Percentiles rank a stretch among this genome's conserved stretches.
phyloP scores from a whole-genome alignment of 2,113 vertebrate species.

The Scophthalmus maximus region DNA sequence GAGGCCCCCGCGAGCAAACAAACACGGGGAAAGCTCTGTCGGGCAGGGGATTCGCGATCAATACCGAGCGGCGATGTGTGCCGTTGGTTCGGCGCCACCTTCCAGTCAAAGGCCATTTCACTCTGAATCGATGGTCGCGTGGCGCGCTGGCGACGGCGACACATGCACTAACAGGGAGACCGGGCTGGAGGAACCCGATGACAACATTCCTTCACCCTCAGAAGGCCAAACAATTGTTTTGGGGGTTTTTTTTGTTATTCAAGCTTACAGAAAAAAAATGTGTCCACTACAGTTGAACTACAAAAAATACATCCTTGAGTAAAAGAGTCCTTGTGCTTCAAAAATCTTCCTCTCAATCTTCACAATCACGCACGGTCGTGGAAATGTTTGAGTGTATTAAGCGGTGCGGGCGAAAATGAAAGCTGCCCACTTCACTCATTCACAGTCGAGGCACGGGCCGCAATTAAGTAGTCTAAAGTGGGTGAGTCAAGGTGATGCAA shows the following conservation, averaged over 20 bases:
- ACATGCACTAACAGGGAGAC: conserved; percentile 20
- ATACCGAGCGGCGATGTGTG: conserved; percentile 47
- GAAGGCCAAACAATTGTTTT: no score
- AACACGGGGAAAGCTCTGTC: conserved; percentile 54
- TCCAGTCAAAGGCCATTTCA: conserved; percentile 61
- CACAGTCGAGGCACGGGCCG: conserved; percentile 37
- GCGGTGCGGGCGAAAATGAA: conserved; percentile 8
- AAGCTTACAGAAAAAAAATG: no score
- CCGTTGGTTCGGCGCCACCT: conserved; percentile 54
- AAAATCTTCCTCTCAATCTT: neutral
- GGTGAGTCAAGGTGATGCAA: conserved; percentile 62
- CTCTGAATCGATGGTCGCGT: conserved; percentile 38
- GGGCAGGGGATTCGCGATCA: conserved; percentile 47
- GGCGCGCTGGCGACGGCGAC: conserved; percentile 12
- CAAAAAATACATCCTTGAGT: no score
- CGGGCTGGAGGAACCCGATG: neutral
- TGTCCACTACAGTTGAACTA: no score
- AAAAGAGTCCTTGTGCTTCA: no score
- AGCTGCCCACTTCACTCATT: conserved; percentile 18
- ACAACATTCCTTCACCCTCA: no score
- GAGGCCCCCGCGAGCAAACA: conserved; percentile 64
- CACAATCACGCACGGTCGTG: neutral
- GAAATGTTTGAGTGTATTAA: neutral
- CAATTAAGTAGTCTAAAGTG: conserved; percentile 51
- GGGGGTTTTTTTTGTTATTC: no score